Evolutionary conservation across 2,113 vertebrate genomes (phyloP), one percentile per base, ranked within the genome.

Genomic region (Nerophis ophidion): DNA sequence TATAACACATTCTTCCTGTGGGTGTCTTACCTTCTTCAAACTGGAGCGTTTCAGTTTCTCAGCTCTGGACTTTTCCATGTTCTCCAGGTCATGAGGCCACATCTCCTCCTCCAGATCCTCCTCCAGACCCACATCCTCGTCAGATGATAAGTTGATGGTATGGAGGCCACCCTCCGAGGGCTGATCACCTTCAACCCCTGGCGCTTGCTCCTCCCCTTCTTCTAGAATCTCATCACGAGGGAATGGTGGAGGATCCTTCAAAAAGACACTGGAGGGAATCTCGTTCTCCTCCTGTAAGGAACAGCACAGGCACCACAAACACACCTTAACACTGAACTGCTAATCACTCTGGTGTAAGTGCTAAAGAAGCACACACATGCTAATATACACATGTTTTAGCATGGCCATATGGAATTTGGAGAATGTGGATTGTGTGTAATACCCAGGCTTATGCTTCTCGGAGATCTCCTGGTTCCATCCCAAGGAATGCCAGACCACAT

Each of bases 21-120:
- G 26, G 34, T 11, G 17, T 62, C 48, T 63, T 13, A 86, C 96
- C 81, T 95, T 98, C 86, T 89, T 94, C 60, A 98, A 90, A 74
- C 96, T 93, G 67, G 97, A 93, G 46, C 90, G 87, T 72, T 97
- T 98, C 40, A 99, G 86, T 68, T 95, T 98, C 72, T 95, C 94
- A 0, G 96, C 91, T 72, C 91, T 91, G 1, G 93, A 90, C 64
- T 93, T 92, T 72, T 92, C 93, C 45, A 85, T 72, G 74, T 88
- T 90, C 71, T 96, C 95, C 36, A 84, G 61, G 54, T 90, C 93
- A 3, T 91, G 86, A 52, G 66, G 53, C 68, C 82, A 88, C 13
- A 61, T 47, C 16, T 81, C 62, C 5, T 90, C 92, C 0, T 86
- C 86, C 9, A 73, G 42, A 12, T 90, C 92, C 0, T 92, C 92